Conservation (phyloP, 2,797 vertebrate genomes). For the Labeo calbasu region DNA sequence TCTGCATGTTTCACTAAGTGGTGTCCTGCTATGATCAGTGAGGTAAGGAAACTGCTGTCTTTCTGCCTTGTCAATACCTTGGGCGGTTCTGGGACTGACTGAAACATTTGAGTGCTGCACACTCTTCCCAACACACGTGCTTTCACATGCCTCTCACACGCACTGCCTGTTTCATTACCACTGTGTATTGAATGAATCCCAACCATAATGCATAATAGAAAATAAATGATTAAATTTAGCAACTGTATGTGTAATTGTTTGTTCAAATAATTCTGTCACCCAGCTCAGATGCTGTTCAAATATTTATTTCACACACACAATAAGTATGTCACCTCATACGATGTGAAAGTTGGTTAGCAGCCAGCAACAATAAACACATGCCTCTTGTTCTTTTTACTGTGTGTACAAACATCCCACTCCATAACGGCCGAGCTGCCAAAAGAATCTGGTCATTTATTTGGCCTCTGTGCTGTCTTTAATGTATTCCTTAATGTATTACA, state of each 20-base stretch:
- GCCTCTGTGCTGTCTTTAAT: slow-evolving; percentile 7
- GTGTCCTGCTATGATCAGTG: not conserved
- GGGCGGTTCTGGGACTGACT: not conserved
- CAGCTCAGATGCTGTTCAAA: slow-evolving; percentile 34
- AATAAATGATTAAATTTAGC: slow-evolving; percentile 22
- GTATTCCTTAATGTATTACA: not conserved
- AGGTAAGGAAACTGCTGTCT: not conserved
- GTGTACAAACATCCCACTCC: slow-evolving; percentile 26
- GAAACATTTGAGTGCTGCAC: not conserved
- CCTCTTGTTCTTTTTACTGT: slow-evolving; percentile 22
- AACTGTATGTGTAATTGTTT: slow-evolving; percentile 35
- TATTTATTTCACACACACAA: slow-evolving; percentile 40
- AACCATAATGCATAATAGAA: slow-evolving; percentile 30
- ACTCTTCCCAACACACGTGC: not conserved
- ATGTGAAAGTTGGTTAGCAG: slow-evolving; percentile 24
- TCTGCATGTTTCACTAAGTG: slow-evolving; percentile 16
- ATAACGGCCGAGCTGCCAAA: not conserved
- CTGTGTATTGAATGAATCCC: not conserved
- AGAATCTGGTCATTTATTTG: slow-evolving; percentile 14
- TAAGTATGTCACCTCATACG: slow-evolving; percentile 41
- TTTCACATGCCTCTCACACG: not conserved
- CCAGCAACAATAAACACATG: slow-evolving; percentile 26
- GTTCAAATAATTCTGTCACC: slow-evolving; percentile 28
- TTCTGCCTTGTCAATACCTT: not conserved
- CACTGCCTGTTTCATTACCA: not conserved